phyloP scores from a whole-genome alignment of 2,113 vertebrate species.

The Scomber colias region DNA sequence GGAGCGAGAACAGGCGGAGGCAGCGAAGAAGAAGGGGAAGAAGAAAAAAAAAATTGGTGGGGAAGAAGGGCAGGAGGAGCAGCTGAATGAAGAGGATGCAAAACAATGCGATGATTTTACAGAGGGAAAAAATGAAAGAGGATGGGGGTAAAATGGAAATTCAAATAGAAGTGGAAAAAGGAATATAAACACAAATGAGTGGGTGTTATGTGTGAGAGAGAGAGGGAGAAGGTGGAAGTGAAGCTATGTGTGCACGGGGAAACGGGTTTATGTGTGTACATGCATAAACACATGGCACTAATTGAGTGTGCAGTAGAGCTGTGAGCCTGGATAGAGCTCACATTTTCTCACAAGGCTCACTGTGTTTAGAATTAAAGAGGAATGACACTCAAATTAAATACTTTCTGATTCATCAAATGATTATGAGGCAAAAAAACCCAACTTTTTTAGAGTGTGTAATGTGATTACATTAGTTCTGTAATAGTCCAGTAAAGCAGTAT shows the following conservation, averaged over 20 bases:
- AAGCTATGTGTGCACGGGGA: conserved; percentile 6
- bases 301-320: conserved; percentile 30
- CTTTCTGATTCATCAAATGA: neutral
- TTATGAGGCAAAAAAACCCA: too few relatives aligned
- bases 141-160: conserved; percentile 59
- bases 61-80: conserved; percentile 35
- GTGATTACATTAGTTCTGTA: conserved; percentile 13
- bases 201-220: conserved; percentile 15
- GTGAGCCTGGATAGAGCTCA: neutral
- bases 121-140: conserved; percentile 10
- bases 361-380: neutral
- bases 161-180: conserved; percentile 42
- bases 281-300: conserved; percentile 26
- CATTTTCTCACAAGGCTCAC: neutral
- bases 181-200: conserved; percentile 41
- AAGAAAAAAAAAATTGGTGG: conserved; percentile 4
- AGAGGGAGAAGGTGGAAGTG: conserved; percentile 17
- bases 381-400: neutral
- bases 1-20: conserved; percentile 32
- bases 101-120: conserved; percentile 46
- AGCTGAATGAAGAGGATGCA: conserved; percentile 38
- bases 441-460: neutral
- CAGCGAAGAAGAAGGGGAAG: conserved; percentile 13
- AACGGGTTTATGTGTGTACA: neutral
- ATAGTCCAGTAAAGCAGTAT: neutral